Percentiles rank a stretch among this genome's conserved stretches.
Conservation (phyloP, 2,797 vertebrate species). For the Oreochromis grahami region DNA sequence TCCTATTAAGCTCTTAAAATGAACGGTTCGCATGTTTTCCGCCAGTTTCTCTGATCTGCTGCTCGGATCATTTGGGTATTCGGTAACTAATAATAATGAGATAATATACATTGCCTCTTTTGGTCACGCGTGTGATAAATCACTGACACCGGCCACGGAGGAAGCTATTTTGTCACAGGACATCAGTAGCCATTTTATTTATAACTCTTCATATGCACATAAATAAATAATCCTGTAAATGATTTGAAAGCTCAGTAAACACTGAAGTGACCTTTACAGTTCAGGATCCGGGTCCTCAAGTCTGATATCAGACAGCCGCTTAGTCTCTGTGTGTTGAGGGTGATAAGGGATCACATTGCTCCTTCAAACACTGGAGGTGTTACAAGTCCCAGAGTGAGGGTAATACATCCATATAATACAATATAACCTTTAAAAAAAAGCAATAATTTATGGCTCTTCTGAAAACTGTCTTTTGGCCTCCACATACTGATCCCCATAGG, state of each 20-base stretch:
- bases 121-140: not conserved
- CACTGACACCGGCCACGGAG: not conserved
- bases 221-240: not conserved
- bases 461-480: not conserved
- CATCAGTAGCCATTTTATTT: not conserved
- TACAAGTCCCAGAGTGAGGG: not conserved
- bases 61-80: not conserved
- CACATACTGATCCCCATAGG: too few relatives aligned
- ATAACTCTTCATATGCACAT: not conserved
- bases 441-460: not conserved
- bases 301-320: constrained; percentile 4
- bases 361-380: constrained; percentile 23
- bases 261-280: not conserved
- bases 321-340: constrained; percentile 1
- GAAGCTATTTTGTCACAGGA: not conserved
- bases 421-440: not conserved
- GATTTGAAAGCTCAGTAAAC: not conserved
- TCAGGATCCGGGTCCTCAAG: not conserved
- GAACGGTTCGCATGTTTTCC: not conserved
- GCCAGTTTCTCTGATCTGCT: not conserved
- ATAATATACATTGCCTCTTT: not conserved
- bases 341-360: constrained; percentile 11
- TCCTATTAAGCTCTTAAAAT: not conserved
- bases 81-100: not conserved
- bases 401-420: not conserved